A percentile compares a stretch with the other conserved stretches of the same genome.
phyloP scores from a whole-genome alignment of 2,888 invertebrate genomes.

The Erebia epiphron region DNA sequence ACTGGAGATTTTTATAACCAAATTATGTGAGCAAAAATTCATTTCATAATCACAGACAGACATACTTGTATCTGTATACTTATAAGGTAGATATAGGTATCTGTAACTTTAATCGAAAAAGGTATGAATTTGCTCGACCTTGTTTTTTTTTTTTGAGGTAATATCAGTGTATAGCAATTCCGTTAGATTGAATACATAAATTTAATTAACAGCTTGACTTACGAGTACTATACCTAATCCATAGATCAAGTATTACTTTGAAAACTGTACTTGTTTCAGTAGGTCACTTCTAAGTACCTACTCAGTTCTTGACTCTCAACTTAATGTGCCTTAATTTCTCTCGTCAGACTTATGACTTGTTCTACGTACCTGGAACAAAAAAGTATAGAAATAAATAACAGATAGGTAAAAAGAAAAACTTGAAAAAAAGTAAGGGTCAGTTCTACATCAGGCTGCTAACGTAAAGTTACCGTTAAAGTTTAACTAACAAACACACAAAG shows the following conservation, averaged over 20 bases:
- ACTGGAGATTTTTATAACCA: too few relatives aligned
- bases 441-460: too few relatives aligned
- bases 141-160: not conserved
- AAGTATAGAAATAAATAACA: not conserved
- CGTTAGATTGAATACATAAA: not conserved
- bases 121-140: not conserved
- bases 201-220: not conserved
- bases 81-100: too few relatives aligned
- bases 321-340: not conserved
- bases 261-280: not conserved
- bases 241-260: not conserved
- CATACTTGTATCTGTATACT: too few relatives aligned
- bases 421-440: too few relatives aligned
- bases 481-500: too few relatives aligned
- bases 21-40: too few relatives aligned
- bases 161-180: not conserved
- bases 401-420: too few relatives aligned
- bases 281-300: too few relatives aligned
- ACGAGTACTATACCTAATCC: not conserved
- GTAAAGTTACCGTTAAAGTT: too few relatives aligned
- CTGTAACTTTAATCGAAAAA: too few relatives aligned
- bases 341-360: not conserved
- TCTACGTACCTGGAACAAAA: slow-evolving; percentile 2
- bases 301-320: not conserved
- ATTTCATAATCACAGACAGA: too few relatives aligned